Conservation (phyloP, 2,888 invertebrate genomes). For the Calliopum simillimum region DNA sequence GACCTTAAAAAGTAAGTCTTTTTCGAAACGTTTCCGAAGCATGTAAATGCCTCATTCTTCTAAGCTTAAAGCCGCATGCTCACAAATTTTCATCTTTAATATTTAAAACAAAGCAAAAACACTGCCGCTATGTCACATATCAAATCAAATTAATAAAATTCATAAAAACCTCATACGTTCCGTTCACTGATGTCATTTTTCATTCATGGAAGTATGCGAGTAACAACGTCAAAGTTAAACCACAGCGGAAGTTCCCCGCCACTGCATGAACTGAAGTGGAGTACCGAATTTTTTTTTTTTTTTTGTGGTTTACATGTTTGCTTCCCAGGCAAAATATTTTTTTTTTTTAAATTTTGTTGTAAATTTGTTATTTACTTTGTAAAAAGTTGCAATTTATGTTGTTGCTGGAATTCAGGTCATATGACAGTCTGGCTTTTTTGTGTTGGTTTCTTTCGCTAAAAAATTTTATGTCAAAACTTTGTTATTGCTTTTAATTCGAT, state of each 20-base stretch:
- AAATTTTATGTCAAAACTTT: conserved; percentile 14
- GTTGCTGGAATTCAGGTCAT: conserved; percentile 13
- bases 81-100: too few species aligned
- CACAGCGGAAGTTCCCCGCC: conserved; percentile 14
- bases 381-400: not conserved
- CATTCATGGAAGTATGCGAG: not conserved
- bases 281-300: not conserved
- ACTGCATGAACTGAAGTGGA: not conserved
- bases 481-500: conserved; percentile 15
- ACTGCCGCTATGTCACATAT: too few species aligned
- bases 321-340: not conserved
- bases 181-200: conserved; percentile 18
- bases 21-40: too few species aligned
- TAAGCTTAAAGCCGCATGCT: too few species aligned
- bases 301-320: conserved; percentile 13
- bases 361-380: not conserved
- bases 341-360: not conserved
- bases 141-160: not conserved
- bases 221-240: conserved; percentile 14
- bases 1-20: too few species aligned
- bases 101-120: too few species aligned
- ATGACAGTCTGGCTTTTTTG: conserved; percentile 9
- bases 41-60: too few species aligned
- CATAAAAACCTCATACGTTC: not conserved
- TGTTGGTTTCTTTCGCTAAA: not conserved